A percentile compares a stretch with the other conserved stretches of the same genome.
Evolutionary conservation across 2,888 invertebrate genomes (phyloP).

Genomic region (Zygaena filipendulae): DNA sequence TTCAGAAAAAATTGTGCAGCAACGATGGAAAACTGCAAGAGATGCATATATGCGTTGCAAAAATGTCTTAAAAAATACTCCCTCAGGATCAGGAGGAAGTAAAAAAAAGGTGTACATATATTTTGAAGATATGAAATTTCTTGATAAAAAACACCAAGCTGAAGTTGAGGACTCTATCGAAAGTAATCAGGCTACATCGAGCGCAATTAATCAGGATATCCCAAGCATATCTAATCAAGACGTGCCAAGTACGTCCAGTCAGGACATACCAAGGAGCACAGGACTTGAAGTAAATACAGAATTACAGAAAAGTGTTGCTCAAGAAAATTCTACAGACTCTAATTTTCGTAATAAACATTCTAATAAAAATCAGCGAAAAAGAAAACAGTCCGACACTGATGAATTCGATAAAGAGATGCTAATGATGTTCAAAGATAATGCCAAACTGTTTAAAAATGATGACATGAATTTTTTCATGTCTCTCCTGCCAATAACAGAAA

Average conservation of each 20-base stretch:
- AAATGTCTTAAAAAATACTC: slow-evolving; percentile 13
- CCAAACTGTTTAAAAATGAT: slow-evolving; percentile 13
- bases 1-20: slow-evolving; percentile 18
- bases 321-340: slow-evolving; percentile 16
- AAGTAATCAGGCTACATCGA: slow-evolving; percentile 16
- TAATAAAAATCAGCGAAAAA: slow-evolving; percentile 16
- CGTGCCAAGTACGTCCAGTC: slow-evolving; percentile 16
- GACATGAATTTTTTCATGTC: slow-evolving; percentile 15
- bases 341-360: slow-evolving; percentile 16
- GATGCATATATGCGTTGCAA: slow-evolving; percentile 17
- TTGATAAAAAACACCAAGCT: slow-evolving; percentile 14
- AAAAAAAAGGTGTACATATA: slow-evolving; percentile 17
- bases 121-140: slow-evolving; percentile 16
- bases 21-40: slow-evolving; percentile 18
- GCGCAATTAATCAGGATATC: slow-evolving; percentile 16
- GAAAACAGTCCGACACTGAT: slow-evolving; percentile 16
- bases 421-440: slow-evolving; percentile 16
- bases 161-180: slow-evolving; percentile 15
- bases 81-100: slow-evolving; percentile 18
- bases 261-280: slow-evolving; percentile 16
- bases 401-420: slow-evolving; percentile 15
- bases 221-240: slow-evolving; percentile 16
- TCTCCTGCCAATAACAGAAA: slow-evolving; percentile 14
- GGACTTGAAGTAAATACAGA: slow-evolving; percentile 17
- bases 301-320: slow-evolving; percentile 13